phyloP scores from a whole-genome alignment of 2,888 invertebrate genomes.

The Diplolepis rosae region DNA sequence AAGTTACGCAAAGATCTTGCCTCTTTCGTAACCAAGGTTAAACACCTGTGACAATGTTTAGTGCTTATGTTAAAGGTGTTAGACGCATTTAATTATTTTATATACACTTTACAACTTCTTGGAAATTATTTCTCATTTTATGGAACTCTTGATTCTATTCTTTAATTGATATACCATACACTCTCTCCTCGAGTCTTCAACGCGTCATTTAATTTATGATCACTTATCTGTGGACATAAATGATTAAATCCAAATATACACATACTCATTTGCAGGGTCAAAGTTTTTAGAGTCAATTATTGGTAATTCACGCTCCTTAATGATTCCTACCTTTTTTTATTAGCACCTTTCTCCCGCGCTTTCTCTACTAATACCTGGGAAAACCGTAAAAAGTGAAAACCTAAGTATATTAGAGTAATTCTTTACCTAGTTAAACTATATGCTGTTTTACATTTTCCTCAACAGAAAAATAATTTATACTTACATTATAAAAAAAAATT shows the following conservation, averaged over 20 bases:
- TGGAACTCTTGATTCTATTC: neutral
- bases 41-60: constrained; percentile 54
- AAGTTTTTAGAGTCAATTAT: neutral
- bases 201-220: neutral
- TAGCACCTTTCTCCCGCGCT: neutral
- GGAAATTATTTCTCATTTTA: neutral
- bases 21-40: constrained; percentile 51
- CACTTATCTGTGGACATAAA: neutral
- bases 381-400: constrained; percentile 13
- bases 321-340: neutral
- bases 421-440: too few species aligned
- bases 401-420: neutral
- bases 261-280: neutral
- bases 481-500: too few species aligned
- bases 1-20: constrained; percentile 17
- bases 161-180: neutral
- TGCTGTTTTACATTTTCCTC: too few species aligned
- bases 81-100: neutral
- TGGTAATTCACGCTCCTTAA: neutral
- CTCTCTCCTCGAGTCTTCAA: neutral
- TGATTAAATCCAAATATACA: neutral
- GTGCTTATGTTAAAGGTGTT: constrained; percentile 31
- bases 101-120: neutral
- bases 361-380: neutral
- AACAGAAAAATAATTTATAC: too few species aligned